phyloP scores from a whole-genome alignment of 2,888 invertebrate species.

The Eupithecia abbreviata region DNA sequence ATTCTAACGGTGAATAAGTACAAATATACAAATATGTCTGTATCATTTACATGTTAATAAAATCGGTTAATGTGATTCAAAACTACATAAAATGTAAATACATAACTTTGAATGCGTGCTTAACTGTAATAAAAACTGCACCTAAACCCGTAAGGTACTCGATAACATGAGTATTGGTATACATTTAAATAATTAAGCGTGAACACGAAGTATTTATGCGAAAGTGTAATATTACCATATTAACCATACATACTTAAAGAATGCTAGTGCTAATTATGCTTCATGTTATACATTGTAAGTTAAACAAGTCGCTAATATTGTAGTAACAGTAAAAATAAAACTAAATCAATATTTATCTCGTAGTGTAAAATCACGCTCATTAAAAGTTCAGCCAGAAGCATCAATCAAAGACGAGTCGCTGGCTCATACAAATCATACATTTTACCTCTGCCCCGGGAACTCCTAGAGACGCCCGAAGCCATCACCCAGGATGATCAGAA shows the following conservation, averaged over 20 bases:
- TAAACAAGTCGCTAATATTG: neutral
- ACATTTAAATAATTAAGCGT: conserved; percentile 24
- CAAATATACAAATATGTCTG: neutral
- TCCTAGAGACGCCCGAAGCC: too few relatives aligned
- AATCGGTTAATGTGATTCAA: neutral
- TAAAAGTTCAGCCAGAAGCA: neutral
- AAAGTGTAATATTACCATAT: conserved; percentile 36
- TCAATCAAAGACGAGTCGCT: neutral
- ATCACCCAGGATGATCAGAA: too few relatives aligned
- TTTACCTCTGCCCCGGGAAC: too few relatives aligned
- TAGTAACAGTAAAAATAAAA: neutral
- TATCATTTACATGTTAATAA: neutral
- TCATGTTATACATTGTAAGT: neutral
- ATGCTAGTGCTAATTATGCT: neutral
- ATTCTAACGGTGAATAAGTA: too few relatives aligned
- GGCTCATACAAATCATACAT: neutral
- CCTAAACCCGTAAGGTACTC: conserved; percentile 4
- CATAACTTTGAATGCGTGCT: conserved; percentile 8
- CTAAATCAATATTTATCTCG: neutral
- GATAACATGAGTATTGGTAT: conserved; percentile 22
- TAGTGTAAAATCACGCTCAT: neutral
- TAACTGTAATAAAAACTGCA: conserved; percentile 9
- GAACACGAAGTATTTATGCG: conserved; percentile 10
- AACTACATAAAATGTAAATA: neutral
- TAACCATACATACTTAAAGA: neutral